Conservation (phyloP, 2,888 invertebrate species). For the Diaphora mendica region DNA sequence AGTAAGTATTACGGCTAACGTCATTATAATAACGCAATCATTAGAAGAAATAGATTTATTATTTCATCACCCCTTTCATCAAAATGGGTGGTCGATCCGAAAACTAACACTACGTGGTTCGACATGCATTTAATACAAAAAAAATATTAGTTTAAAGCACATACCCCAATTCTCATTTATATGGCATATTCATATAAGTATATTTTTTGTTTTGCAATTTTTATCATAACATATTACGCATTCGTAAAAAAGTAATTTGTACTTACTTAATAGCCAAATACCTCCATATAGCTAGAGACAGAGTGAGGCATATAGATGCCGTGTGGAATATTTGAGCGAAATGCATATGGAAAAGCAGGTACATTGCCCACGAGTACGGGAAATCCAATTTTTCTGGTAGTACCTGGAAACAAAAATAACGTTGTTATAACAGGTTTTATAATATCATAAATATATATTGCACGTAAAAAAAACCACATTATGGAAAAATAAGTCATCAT, state of each 20-base stretch:
- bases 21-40: too few relatives aligned
- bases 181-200: not conserved
- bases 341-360: conserved; percentile 92
- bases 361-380: conserved; percentile 88
- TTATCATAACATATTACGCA: not conserved
- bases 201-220: not conserved
- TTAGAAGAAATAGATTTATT: too few relatives aligned
- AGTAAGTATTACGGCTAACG: too few relatives aligned
- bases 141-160: too few relatives aligned
- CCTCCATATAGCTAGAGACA: conserved; percentile 94
- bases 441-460: not conserved
- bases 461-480: not conserved
- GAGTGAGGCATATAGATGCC: conserved; percentile 93
- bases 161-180: too few relatives aligned
- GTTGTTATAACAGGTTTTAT: not conserved
- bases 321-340: conserved; percentile 93
- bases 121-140: too few relatives aligned
- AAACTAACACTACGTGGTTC: too few relatives aligned
- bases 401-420: conserved; percentile 57
- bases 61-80: too few relatives aligned
- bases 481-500: too few relatives aligned
- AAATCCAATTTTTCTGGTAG: conserved; percentile 79
- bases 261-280: conserved; percentile 93
- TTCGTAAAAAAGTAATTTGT: conserved; percentile 7
- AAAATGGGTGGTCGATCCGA: too few relatives aligned